Evolutionary conservation across 2,113 vertebrate genomes (phyloP).

Genomic region (human (Homo sapiens)): GRCh38 chr21:35227501-35228000

Average conservation of each 20-base stretch:
- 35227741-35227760: neutral
- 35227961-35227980: neutral
- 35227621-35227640: neutral
- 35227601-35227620: neutral
- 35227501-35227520: neutral
- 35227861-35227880: neutral
- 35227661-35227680: rapidly evolving
- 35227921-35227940: neutral
- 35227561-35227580: neutral
- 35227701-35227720: rapidly evolving
- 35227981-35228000: neutral
- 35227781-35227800: rapidly evolving
- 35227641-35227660: neutral
- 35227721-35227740: neutral
- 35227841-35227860: neutral
- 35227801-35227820: neutral
- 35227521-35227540: rapidly evolving
- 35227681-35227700: rapidly evolving
- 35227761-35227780: rapidly evolving
- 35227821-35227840: neutral
- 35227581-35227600: neutral
- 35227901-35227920: neutral
- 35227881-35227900: neutral
- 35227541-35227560: neutral
- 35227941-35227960: neutral